Evolutionary conservation across 2,797 vertebrate genomes (phyloP).

Genomic region (Enteromius mattozi): DNA sequence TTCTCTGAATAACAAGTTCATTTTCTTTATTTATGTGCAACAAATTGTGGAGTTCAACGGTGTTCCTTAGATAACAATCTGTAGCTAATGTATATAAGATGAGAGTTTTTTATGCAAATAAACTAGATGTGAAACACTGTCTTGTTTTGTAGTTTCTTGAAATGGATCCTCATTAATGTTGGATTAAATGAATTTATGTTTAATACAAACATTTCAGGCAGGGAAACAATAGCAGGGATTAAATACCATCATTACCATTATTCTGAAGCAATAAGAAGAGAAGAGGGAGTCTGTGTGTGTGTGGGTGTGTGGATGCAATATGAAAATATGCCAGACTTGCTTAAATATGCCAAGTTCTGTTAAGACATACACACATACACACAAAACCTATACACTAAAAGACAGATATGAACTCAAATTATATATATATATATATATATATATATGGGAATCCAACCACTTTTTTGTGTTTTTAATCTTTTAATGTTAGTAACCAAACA

Average conservation of each 20-base stretch:
- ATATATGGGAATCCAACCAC: too few relatives aligned
- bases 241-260: slow-evolving; percentile 50
- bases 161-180: background rate
- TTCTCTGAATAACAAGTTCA: background rate
- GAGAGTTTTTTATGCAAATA: background rate
- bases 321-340: slow-evolving; percentile 32
- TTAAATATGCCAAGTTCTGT: background rate
- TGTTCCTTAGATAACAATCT: background rate
- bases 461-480: too few relatives aligned
- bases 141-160: background rate
- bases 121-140: background rate
- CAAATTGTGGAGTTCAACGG: background rate
- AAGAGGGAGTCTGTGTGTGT: slow-evolving; percentile 19
- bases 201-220: slow-evolving; percentile 50
- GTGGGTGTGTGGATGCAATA: background rate
- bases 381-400: too few relatives aligned
- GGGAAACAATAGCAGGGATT: slow-evolving; percentile 31
- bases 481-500: background rate
- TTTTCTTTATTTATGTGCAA: background rate
- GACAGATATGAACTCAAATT: background rate
- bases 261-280: slow-evolving; percentile 42
- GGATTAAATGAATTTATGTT: slow-evolving; percentile 19
- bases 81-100: background rate
- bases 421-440: too few relatives aligned
- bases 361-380: background rate